Conservation (phyloP, 2,888 invertebrate species). For the Encarsia formosa region DNA sequence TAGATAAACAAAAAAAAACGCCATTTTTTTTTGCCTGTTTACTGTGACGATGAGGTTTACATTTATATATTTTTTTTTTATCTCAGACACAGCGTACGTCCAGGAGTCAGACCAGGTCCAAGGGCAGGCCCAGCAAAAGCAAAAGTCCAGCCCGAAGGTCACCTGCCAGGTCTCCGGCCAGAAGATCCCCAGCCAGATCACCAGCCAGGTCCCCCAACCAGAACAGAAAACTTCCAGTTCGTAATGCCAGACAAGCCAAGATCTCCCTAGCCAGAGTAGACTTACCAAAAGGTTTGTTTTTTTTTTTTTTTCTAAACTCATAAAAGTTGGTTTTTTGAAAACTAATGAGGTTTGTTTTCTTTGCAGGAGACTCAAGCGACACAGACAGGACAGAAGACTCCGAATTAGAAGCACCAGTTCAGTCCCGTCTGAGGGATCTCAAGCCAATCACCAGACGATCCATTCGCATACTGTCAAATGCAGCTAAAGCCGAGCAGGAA, state of each 20-base stretch:
- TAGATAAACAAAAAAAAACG: constrained; percentile 25
- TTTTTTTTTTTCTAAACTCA: not conserved
- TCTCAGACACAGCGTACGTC: constrained; percentile 37
- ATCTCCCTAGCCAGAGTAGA: constrained; percentile 38
- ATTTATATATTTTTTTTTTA: constrained; percentile 7
- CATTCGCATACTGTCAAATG: constrained; percentile 34
- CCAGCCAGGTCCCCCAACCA: constrained; percentile 32
- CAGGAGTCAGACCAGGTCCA: constrained; percentile 34
- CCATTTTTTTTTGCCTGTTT: not conserved
- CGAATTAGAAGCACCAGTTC: constrained; percentile 33
- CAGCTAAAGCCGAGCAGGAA: constrained; percentile 36
- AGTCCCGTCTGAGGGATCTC: constrained; percentile 36
- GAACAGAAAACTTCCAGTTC: constrained; percentile 31
- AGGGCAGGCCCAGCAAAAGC: constrained; percentile 26
- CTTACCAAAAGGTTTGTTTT: constrained; percentile 30
- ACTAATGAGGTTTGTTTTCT: not conserved
- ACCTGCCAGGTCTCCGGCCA: constrained; percentile 34
- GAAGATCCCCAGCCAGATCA: constrained; percentile 35
- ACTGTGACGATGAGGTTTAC: not conserved
- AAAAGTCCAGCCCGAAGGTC: constrained; percentile 28
- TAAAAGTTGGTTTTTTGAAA: not conserved
- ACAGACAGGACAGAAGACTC: constrained; percentile 32
- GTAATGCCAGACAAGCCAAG: constrained; percentile 35
- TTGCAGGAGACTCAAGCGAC: constrained; percentile 27
- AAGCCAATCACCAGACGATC: constrained; percentile 38